A percentile compares a stretch with the other conserved stretches of the same genome.
phyloP scores from a whole-genome alignment of 2,888 invertebrate species.

The Hirudinaria manillensis region DNA sequence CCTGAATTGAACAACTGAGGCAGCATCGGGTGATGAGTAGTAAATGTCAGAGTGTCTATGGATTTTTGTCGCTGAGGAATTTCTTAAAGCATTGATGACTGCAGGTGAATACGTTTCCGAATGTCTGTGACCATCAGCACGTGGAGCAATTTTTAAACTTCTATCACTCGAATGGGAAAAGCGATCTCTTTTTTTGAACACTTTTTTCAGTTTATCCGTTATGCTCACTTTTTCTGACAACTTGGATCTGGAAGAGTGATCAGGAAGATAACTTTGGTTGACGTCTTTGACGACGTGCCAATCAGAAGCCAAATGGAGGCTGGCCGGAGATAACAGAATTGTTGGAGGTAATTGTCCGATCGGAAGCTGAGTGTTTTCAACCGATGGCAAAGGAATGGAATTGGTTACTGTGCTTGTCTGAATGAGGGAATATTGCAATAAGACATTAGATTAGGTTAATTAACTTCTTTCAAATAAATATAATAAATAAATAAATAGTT shows the following conservation, averaged over 20 bases:
- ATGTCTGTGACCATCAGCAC: neutral
- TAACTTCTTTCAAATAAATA: no score
- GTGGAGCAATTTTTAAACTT: neutral
- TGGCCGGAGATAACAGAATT: neutral
- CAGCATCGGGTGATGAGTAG: no score
- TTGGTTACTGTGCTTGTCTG: constrained; percentile 6
- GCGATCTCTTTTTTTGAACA: neutral
- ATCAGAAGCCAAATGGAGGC: neutral
- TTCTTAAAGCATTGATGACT: no score
- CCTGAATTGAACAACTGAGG: no score
- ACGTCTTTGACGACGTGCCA: neutral
- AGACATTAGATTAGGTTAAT: neutral
- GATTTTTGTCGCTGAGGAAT: no score
- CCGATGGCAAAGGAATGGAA: neutral
- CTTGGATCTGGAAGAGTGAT: neutral
- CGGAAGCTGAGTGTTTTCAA: neutral
- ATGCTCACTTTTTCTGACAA: neutral
- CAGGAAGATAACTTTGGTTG: neutral
- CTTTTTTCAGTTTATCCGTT: neutral
- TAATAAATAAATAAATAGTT: no score
- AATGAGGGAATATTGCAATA: neutral
- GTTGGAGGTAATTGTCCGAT: neutral
- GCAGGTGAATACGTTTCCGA: neutral
- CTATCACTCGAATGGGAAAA: neutral
- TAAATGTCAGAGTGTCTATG: no score